Conservation (phyloP, 2,888 invertebrate genomes). For the Drosophila birchii region DNA sequence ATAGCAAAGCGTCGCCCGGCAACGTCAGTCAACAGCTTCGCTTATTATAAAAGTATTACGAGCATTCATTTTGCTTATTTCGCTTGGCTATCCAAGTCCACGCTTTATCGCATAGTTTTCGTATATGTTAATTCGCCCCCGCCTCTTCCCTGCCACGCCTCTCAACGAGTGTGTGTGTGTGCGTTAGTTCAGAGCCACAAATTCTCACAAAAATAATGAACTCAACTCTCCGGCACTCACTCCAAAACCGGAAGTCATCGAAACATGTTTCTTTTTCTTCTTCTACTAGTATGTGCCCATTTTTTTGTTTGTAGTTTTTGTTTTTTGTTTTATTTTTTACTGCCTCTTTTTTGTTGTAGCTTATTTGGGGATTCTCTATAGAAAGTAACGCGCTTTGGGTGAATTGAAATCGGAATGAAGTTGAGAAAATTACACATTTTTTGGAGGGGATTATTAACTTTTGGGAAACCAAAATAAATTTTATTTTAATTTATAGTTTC, state of each 20-base stretch:
- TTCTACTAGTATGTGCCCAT: slow-evolving; percentile 1
- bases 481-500: not conserved
- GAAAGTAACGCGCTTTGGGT: slow-evolving; percentile 36
- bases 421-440: not conserved
- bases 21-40: slow-evolving; percentile 47
- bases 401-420: slow-evolving; percentile 2
- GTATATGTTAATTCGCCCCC: slow-evolving; percentile 66
- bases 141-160: slow-evolving; percentile 3
- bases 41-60: slow-evolving; percentile 62
- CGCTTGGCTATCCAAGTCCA: slow-evolving; percentile 65
- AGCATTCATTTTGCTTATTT: slow-evolving; percentile 42
- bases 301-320: slow-evolving; percentile 2
- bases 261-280: slow-evolving; percentile 39
- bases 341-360: slow-evolving; percentile 1
- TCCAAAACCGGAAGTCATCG: slow-evolving; percentile 45
- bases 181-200: slow-evolving; percentile 25
- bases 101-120: slow-evolving; percentile 74
- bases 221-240: slow-evolving; percentile 19
- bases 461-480: not conserved
- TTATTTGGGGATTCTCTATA: slow-evolving; percentile 18
- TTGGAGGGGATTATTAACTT: not conserved
- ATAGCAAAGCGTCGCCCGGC: slow-evolving; percentile 72
- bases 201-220: slow-evolving; percentile 31
- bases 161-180: not conserved
- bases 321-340: not conserved